Evolutionary conservation across 2,113 vertebrate genomes (phyloP).

Genomic region (Maccullochella peelii): DNA sequence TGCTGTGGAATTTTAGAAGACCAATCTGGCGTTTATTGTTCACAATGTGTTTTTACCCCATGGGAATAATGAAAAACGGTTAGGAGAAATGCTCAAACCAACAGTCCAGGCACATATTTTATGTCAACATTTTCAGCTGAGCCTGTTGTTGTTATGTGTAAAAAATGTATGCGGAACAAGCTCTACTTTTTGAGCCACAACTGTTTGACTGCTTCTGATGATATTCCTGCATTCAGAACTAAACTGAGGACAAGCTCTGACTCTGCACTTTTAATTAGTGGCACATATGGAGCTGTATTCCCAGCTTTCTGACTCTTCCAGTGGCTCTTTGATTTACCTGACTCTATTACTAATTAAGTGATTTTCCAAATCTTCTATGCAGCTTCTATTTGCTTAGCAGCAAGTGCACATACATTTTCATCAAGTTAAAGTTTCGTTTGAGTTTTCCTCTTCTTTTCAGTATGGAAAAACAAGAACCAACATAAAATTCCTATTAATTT

Average conservation of each 20-base stretch:
- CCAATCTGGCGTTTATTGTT: background rate
- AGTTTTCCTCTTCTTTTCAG: background rate
- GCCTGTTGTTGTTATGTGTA: background rate
- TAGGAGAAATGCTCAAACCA: background rate
- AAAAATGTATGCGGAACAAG: slow-evolving; percentile 13
- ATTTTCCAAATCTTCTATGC: slow-evolving; percentile 1
- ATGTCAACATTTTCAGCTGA: background rate
- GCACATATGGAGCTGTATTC: slow-evolving; percentile 15
- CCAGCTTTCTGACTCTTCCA: background rate
- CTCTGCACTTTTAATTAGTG: slow-evolving; percentile 42
- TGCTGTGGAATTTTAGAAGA: background rate
- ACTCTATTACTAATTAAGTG: slow-evolving; percentile 27
- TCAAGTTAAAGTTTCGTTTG: background rate
- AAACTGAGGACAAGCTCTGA: slow-evolving; percentile 6
- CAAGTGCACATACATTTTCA: background rate
- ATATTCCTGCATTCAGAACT: slow-evolving; percentile 1
- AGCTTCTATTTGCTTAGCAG: slow-evolving; percentile 19
- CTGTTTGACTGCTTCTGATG: slow-evolving; percentile 5
- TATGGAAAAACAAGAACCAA: background rate
- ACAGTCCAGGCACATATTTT: background rate
- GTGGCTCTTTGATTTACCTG: slow-evolving; percentile 23
- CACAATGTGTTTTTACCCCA: background rate
- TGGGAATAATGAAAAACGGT: background rate
- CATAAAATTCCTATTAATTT: background rate
- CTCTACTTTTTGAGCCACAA: background rate